Conservation (phyloP, 2,888 invertebrate species). For the Andrena flavipes region DNA sequence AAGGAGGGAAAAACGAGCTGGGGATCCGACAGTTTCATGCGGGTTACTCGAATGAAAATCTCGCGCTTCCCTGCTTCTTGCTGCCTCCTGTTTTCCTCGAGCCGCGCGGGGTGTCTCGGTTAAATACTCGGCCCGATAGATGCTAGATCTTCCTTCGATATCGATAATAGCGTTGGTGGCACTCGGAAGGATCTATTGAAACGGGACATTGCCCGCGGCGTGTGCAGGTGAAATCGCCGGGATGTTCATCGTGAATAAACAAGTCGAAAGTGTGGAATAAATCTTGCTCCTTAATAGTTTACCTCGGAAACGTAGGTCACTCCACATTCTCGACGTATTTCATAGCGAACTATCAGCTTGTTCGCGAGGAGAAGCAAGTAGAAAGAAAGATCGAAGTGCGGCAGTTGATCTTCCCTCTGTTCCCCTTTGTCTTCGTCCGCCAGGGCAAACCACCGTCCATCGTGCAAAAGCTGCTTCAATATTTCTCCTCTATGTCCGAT, state of each 20-base stretch:
- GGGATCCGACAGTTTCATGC: background rate
- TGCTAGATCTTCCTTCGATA: too few species aligned
- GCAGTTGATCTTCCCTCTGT: background rate
- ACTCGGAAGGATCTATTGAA: background rate
- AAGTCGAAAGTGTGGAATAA: background rate
- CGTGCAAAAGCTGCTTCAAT: slow-evolving; percentile 8
- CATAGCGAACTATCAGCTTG: background rate
- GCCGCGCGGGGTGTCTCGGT: background rate
- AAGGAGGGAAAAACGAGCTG: slow-evolving; percentile 5
- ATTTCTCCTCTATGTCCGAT: slow-evolving; percentile 5
- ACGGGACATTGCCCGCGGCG: background rate
- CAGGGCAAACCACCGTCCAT: slow-evolving; percentile 13
- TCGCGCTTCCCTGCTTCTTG: background rate
- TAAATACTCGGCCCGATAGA: background rate
- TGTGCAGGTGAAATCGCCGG: background rate
- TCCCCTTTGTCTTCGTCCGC: background rate
- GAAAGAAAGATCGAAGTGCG: slow-evolving; percentile 10
- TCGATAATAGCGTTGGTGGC: too few species aligned
- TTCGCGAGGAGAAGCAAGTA: slow-evolving; percentile 10
- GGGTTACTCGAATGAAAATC: background rate
- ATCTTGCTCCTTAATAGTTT: background rate
- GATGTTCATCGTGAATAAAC: background rate
- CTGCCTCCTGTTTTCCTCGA: background rate
- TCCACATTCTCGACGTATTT: background rate
- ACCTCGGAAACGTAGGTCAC: background rate